phyloP scores from a whole-genome alignment of 2,797 vertebrate genomes.

The Arctocebus calabarensis region DNA sequence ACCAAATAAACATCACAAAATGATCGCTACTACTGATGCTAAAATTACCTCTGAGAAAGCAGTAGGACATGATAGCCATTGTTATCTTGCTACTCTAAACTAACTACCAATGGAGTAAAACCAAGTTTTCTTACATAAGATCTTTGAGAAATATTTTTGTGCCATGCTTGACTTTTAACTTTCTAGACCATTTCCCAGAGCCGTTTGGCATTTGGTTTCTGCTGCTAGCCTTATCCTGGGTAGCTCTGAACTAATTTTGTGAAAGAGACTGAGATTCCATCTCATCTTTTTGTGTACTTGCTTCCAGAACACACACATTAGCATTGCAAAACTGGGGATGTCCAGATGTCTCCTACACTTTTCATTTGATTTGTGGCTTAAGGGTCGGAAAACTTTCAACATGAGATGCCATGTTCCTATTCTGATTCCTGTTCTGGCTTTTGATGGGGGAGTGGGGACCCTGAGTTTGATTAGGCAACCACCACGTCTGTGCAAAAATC shows the following conservation, averaged over 20 bases:
- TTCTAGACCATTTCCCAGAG: neutral
- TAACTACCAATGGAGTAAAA: neutral
- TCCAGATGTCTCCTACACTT: slow-evolving; percentile 63
- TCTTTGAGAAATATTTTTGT: slow-evolving; percentile 44
- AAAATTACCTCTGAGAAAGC: slow-evolving; percentile 7
- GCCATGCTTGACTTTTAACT: neutral
- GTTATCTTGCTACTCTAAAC: neutral
- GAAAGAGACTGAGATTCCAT: slow-evolving; percentile 30
- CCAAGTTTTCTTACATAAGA: slow-evolving; percentile 13
- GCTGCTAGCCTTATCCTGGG: neutral
- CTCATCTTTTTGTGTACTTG: neutral
- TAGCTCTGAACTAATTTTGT: slow-evolving; percentile 45
- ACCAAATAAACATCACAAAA: neutral
- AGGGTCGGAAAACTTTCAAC: slow-evolving; percentile 51
- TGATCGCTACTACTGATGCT: neutral
- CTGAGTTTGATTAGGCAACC: neutral
- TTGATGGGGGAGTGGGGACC: neutral
- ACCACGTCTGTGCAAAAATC: neutral
- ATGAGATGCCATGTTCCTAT: neutral
- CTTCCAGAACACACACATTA: slow-evolving; percentile 56
- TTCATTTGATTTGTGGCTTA: slow-evolving; percentile 51
- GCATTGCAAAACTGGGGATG: slow-evolving; percentile 67
- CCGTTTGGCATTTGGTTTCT: slow-evolving; percentile 19
- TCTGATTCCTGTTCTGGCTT: neutral
- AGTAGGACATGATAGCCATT: neutral